Conservation (phyloP, 2,888 invertebrate genomes). For the Corythucha ciliata region DNA sequence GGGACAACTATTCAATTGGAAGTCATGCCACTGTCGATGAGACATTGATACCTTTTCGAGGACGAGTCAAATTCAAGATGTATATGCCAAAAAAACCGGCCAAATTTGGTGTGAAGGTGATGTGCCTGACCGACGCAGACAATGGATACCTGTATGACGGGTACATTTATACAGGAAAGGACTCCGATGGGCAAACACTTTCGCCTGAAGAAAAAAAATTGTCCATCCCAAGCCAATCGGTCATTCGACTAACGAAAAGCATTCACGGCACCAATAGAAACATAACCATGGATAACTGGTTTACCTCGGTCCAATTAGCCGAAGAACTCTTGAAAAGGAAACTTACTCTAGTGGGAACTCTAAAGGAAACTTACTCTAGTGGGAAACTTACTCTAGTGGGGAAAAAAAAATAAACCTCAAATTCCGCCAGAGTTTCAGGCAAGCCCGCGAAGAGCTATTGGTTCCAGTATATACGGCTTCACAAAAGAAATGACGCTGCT, state of each 20-base stretch:
- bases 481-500: slow-evolving; percentile 25
- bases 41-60: slow-evolving; percentile 27
- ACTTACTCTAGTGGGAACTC: slow-evolving; percentile 22
- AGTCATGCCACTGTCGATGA: slow-evolving; percentile 23
- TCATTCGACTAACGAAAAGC: slow-evolving; percentile 35
- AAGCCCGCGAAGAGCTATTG: slow-evolving; percentile 8
- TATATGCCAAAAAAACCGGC: slow-evolving; percentile 32
- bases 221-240: slow-evolving; percentile 36
- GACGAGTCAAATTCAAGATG: slow-evolving; percentile 22
- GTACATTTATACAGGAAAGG: slow-evolving; percentile 37
- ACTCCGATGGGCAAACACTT: slow-evolving; percentile 35
- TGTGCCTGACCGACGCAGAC: slow-evolving; percentile 33
- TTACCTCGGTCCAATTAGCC: slow-evolving; percentile 36
- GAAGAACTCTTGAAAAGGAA: slow-evolving; percentile 24
- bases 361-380: too few species aligned
- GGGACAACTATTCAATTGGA: slow-evolving; percentile 19
- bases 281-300: slow-evolving; percentile 39
- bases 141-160: slow-evolving; percentile 35
- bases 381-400: slow-evolving; percentile 22
- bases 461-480: slow-evolving; percentile 24
- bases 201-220: slow-evolving; percentile 34
- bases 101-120: slow-evolving; percentile 36
- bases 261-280: slow-evolving; percentile 36
- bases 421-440: slow-evolving; percentile 26
- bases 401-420: slow-evolving; percentile 25